phyloP scores from a whole-genome alignment of 2,797 vertebrate species.

The Pangasius larnaudii region DNA sequence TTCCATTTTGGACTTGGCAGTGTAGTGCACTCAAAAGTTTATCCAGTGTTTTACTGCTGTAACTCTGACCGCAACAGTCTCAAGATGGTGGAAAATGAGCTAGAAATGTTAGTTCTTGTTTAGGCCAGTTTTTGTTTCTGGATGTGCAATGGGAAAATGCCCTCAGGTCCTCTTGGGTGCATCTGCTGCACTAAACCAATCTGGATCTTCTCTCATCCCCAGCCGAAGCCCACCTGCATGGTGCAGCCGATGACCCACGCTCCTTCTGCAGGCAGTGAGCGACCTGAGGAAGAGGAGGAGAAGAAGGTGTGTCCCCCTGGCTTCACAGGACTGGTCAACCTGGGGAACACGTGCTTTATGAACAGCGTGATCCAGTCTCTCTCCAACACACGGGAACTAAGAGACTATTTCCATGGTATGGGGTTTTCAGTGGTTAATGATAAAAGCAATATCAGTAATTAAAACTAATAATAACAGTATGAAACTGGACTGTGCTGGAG shows the following conservation, averaged over 20 bases:
- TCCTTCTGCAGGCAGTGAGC: conserved; percentile 80
- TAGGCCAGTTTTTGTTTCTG: neutral
- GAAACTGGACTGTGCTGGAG: neutral
- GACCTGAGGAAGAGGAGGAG: conserved; percentile 91
- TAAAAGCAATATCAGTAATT: neutral
- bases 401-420: conserved; percentile 97
- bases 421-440: neutral
- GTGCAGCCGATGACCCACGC: conserved; percentile 96
- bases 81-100: neutral
- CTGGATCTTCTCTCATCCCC: conserved; percentile 17
- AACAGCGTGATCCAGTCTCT: conserved; percentile 98
- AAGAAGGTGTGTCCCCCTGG: conserved; percentile 95
- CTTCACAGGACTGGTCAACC: conserved; percentile 94
- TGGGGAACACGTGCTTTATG: conserved; percentile 99
- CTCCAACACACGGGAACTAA: conserved; percentile 95
- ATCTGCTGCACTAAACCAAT: neutral
- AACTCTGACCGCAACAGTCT: neutral
- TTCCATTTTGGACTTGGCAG: neutral
- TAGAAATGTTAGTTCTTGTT: neutral
- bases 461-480: neutral
- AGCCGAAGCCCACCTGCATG: conserved; percentile 98
- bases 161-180: too few species aligned
- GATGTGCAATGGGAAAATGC: neutral
- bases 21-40: neutral
- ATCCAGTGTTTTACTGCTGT: neutral